These are phyloP conservation scores for Falco naumanni DNA, from an alignment of 2,797 vertebrate genomes.

Conservation along the genomic window DNA sequence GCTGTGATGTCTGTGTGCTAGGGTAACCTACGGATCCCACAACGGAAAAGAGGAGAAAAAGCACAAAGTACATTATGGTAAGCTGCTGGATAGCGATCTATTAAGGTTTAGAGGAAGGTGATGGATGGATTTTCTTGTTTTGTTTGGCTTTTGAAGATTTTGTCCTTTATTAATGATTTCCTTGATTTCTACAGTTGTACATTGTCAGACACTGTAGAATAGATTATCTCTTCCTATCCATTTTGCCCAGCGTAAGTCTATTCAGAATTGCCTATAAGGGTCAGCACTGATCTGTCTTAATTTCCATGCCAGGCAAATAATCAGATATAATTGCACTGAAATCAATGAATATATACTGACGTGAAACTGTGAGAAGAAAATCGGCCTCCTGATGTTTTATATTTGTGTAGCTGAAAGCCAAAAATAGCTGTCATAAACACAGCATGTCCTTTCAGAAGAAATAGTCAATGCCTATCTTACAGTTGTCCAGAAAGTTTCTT, in stretches of 20 bases:
- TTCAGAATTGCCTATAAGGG: neutral
- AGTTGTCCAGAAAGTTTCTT: slow-evolving; percentile 16
- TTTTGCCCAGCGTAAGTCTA: neutral
- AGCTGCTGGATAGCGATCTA: neutral
- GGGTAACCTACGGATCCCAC: neutral
- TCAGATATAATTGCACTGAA: slow-evolving; percentile 9
- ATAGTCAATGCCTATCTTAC: neutral
- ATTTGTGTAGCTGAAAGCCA: slow-evolving; percentile 24
- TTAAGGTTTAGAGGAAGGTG: neutral
- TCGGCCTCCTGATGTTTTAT: neutral
- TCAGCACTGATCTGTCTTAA: neutral
- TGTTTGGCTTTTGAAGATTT: neutral
- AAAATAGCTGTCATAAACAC: neutral
- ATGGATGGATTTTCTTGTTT: neutral
- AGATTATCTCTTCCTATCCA: neutral
- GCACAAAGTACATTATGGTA: neutral
- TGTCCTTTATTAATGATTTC: neutral
- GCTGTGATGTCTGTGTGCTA: neutral
- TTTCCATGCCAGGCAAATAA: slow-evolving; percentile 27
- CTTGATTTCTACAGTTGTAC: neutral
- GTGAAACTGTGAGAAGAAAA: slow-evolving; percentile 25
- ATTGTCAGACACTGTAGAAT: neutral
- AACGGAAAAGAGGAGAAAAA: neutral
- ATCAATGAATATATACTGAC: slow-evolving; percentile 18
- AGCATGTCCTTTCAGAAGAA: neutral